These are phyloP conservation scores for Pyxicephalus adspersus DNA, from an alignment of 2,113 vertebrate species.

Conservation along the genomic window DNA sequence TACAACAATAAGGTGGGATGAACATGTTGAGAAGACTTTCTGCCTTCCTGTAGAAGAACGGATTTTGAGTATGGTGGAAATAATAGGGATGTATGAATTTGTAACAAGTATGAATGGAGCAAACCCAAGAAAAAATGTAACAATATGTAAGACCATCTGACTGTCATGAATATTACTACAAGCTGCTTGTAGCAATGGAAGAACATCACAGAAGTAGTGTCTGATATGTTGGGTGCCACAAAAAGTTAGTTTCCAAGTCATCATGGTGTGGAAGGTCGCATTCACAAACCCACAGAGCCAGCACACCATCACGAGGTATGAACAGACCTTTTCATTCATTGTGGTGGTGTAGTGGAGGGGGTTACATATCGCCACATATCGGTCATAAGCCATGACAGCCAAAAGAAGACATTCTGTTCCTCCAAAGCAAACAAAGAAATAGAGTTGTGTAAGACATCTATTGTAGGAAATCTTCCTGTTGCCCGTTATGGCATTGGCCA, in stretches of 20 bases:
- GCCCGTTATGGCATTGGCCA: conserved; percentile 53
- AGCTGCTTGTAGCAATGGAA: conserved; percentile 19
- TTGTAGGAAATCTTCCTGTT: conserved; percentile 58
- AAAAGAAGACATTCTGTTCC: conserved; percentile 59
- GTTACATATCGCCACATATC: conserved; percentile 1
- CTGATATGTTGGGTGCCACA: conserved; percentile 15
- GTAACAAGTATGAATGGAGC: conserved; percentile 10
- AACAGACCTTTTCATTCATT: conserved; percentile 55
- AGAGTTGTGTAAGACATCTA: conserved; percentile 57
- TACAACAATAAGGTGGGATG: conserved; percentile 59
- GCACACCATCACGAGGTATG: background rate
- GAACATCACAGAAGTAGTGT: conserved; percentile 43
- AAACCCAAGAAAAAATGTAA: background rate
- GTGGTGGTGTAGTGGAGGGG: conserved; percentile 54
- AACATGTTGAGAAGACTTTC: conserved; percentile 62
- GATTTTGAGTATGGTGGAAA: conserved; percentile 20
- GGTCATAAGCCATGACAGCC: conserved; percentile 60
- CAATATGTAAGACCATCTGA: background rate
- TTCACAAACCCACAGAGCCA: conserved; percentile 54
- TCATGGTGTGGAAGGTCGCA: conserved; percentile 1
- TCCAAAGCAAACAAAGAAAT: conserved; percentile 58
- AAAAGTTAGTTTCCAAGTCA: conserved; percentile 10
- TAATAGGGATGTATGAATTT: conserved; percentile 1
- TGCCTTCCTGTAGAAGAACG: conserved; percentile 40
- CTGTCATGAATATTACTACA: background rate